Base-by-base conservation (phyloP, 2,797 vertebrate species). In the Natrix natrix region DNA sequence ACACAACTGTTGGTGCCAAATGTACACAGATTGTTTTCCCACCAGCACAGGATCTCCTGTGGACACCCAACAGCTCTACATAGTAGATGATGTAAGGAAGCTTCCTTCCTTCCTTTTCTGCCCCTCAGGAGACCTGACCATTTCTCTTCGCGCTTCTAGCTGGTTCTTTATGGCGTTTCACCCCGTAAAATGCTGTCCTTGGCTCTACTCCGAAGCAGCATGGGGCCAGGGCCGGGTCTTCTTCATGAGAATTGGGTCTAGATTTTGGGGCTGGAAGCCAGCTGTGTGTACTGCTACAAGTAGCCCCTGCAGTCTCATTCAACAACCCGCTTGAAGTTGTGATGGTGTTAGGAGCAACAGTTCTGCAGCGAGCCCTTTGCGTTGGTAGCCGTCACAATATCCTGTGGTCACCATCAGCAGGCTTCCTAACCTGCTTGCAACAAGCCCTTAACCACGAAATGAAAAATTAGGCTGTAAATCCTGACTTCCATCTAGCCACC, bases 1-100 rank as follows among this genome's bases (percentile, higher is more conserved):
- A 63, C 28, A 1, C 0, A 54, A 0, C 48, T 12, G 14, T 11
- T 2, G 52, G 5, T 24, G 60, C 89, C 37, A 37, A 60, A 2
- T 43, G 60, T 14, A 6, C 43, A 54, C 1, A 52, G 37, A 13
- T 12, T 2, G 20, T 43, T 32, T n/a, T 52, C 13, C 43, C 43
- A 17, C 56, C 56, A 32, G 2, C 8, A 1, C 20, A 17, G 20
- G 55, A 14, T 60, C 26, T 66, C 74, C 2, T 2, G 3, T 28
- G 5, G 2, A 4, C 54, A 57, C 55, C 22, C 48, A 52, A 12
- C 20, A 37, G 20, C 5, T 24, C 74, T 4, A 12, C 2, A 4
- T 43, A 12, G 10, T 66, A 8, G 32, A 8, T 14, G 1, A 3
- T 87, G 8, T 20, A 32, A 61, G 57, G 12, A 4, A 54, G 87